Conservation (phyloP, 2,113 vertebrate species). For the Origma solitaria region DNA sequence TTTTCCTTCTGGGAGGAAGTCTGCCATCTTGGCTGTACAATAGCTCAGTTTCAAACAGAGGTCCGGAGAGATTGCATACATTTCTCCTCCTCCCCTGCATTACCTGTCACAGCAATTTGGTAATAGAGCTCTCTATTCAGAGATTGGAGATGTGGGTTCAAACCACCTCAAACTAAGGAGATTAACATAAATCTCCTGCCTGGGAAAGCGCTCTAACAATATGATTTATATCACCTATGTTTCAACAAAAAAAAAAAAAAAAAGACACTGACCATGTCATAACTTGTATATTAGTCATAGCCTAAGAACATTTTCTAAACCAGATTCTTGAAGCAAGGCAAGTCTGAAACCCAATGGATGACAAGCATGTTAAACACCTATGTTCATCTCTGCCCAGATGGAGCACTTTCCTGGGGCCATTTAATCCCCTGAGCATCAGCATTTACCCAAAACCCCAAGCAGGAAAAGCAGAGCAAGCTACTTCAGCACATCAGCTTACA, state of each 20-base stretch:
- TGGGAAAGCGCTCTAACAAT: neutral
- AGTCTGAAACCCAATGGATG: neutral
- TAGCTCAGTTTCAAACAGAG: neutral
- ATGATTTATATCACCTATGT: neutral
- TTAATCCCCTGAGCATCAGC: neutral
- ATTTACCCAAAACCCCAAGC: neutral
- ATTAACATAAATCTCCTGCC: neutral
- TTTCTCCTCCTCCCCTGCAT: neutral
- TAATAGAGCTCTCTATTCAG: neutral
- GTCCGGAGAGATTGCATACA: neutral
- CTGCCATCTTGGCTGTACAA: neutral
- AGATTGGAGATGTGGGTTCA: neutral
- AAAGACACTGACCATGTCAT: neutral
- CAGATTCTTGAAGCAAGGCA: neutral
- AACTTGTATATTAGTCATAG: neutral
- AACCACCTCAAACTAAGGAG: neutral
- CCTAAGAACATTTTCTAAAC: neutral
- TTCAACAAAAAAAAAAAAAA: neutral
- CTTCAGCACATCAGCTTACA: neutral
- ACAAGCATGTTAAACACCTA: neutral
- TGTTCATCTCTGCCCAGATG: neutral
- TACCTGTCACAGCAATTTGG: neutral
- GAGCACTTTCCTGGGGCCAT: neutral
- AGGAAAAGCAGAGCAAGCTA: neutral
- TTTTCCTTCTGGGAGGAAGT: neutral